Conservation (phyloP, 1,140 invertebrate genomes). For the Aphaenogaster ashmeadi region DNA sequence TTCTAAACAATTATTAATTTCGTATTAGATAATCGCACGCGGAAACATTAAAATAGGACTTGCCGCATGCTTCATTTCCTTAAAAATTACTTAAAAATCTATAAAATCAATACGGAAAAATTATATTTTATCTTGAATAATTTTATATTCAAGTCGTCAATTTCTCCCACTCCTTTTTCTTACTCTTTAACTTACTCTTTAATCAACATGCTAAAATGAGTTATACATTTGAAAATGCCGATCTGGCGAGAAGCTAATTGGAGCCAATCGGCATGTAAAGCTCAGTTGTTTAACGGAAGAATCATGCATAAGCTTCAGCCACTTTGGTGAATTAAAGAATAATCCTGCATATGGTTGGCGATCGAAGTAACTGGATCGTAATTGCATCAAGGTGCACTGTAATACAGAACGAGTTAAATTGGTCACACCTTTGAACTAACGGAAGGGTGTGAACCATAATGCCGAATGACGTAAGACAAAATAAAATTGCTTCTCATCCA, state of each 20-base stretch:
- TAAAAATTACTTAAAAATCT: neutral
- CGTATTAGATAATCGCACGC: neutral
- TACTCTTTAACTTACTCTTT: neutral
- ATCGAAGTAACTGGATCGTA: conserved; percentile 65
- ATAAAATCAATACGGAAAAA: neutral
- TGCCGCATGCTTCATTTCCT: neutral
- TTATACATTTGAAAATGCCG: neutral
- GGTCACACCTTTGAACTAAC: conserved; percentile 80
- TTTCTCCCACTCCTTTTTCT: neutral
- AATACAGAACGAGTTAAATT: conserved; percentile 50
- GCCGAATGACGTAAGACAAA: conserved; percentile 53
- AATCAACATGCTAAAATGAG: conserved; percentile 4
- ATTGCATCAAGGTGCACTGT: conserved; percentile 32
- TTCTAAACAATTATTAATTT: neutral
- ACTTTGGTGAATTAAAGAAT: conserved; percentile 72
- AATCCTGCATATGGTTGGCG: conserved; percentile 58
- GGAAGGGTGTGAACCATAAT: conserved; percentile 72
- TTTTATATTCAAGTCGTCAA: neutral
- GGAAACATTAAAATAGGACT: neutral
- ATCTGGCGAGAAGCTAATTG: conserved; percentile 25
- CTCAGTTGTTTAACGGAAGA: conserved; percentile 36
- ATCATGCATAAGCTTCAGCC: conserved; percentile 57
- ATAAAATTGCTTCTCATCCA: conserved; percentile 55
- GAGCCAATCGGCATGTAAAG: conserved; percentile 58
- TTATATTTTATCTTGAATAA: conserved; percentile 2